Base-by-base conservation (phyloP, 2,797 vertebrate genomes). In the Gymnocypris eckloni region DNA sequence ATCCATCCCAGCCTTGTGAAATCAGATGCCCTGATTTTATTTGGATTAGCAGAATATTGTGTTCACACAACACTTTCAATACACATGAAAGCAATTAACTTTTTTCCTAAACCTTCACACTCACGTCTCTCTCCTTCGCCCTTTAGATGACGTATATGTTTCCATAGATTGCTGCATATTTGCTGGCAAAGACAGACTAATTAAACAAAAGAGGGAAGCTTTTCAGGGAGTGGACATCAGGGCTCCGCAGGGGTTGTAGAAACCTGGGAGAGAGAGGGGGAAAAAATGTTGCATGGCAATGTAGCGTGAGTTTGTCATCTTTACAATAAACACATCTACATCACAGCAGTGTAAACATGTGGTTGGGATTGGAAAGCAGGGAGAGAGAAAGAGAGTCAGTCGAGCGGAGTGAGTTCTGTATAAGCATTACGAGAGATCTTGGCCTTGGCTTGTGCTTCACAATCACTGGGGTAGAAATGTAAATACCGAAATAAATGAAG, bases 121-220 rank as follows among this genome's bases (percentile, higher is more conserved):
- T 84, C 72, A 48, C 73, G 45, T 71, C 84, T 88, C 82, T 90
- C 86, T 87, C 79, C 33, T 82, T 81, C 85, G 37, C 82, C 43
- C 59, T 85, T 78, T 72, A 89, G 89, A 95, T 94, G 94, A 95
- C 82, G 71, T 90, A 94, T 94, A 92, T 94, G 92, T 95, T 95
- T 95, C 94, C 93, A 95, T 94, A 93, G 91, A 90, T 94, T 91
- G 92, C 88, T 93, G 89, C 90, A 87, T 94, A 92, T 92, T 94
- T 93, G 89, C 90, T 91, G 92, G 92, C 88, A 87, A 88, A 92
- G 90, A 92, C 90, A 93, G 94, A 92, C 90, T 87, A 88, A 87
- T 93, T 92, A 93, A 93, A 94, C 91, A 94, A 91, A 87, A 92
- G 90, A 91, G 81, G 82, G 76, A 70, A 81, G 83, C 45, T 84